phyloP scores from a whole-genome alignment of 2,888 invertebrate species.

The Chalcosyrphus nemorum region DNA sequence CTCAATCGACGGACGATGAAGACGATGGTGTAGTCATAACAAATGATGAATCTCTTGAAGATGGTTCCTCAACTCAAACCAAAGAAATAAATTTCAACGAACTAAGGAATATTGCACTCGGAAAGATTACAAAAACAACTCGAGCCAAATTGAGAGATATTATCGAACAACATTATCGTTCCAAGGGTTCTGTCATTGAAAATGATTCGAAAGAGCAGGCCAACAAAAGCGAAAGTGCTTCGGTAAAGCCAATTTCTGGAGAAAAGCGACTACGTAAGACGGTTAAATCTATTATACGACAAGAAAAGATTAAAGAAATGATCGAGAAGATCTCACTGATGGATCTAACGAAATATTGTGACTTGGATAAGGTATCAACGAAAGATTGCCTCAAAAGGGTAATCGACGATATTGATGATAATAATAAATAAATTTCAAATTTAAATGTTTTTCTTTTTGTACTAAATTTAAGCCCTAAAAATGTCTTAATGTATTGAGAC shows the following conservation, averaged over 20 bases:
- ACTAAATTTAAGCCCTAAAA: too few species aligned
- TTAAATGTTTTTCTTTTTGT: neutral
- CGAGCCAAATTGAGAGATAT: slow-evolving; percentile 79
- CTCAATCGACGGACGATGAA: slow-evolving; percentile 66
- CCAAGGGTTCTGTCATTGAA: slow-evolving; percentile 79
- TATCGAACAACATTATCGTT: slow-evolving; percentile 79
- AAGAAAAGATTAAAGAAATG: slow-evolving; percentile 82
- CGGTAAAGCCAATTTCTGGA: slow-evolving; percentile 63
- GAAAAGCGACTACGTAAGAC: slow-evolving; percentile 75
- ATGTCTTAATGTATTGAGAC: too few species aligned
- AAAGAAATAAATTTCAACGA: slow-evolving; percentile 80
- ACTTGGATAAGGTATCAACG: slow-evolving; percentile 83
- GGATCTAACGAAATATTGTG: slow-evolving; percentile 82
- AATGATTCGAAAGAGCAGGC: slow-evolving; percentile 67
- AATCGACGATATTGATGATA: slow-evolving; percentile 82
- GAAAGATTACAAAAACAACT: slow-evolving; percentile 78
- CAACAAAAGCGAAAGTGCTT: slow-evolving; percentile 19
- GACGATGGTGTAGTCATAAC: slow-evolving; percentile 77
- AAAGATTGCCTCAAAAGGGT: slow-evolving; percentile 83
- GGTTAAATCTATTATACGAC: slow-evolving; percentile 79
- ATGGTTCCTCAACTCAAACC: slow-evolving; percentile 45
- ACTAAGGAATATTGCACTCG: slow-evolving; percentile 78
- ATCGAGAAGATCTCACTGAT: slow-evolving; percentile 82
- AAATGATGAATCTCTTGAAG: slow-evolving; percentile 74
- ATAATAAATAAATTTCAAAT: slow-evolving; percentile 68